Percentiles rank a stretch among this genome's conserved stretches.
Evolutionary conservation across 35 echinoderm and acorn worm genomes (phyloP).

Genomic region (Ophiothrix spiculata): DNA sequence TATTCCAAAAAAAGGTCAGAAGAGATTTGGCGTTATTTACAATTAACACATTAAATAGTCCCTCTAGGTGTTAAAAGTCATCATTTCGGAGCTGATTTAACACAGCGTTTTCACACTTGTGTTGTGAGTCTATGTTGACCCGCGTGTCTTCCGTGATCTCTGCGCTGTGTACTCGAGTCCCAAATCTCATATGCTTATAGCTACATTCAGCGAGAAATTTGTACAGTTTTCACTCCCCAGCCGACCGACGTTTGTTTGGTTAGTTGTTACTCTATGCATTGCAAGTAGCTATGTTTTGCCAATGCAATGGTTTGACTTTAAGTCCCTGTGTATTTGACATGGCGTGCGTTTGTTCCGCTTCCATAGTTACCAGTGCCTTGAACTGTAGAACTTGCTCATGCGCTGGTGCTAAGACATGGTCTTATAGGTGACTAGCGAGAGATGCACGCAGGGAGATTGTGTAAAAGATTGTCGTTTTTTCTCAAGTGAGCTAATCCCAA

Average conservation of each 20-base stretch:
- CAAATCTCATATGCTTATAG: background rate
- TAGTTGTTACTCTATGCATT: background rate
- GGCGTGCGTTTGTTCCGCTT: background rate
- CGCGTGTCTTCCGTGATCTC: background rate
- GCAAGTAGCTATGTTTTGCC: background rate
- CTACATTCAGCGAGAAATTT: slow-evolving; percentile 5
- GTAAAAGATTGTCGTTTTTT: too few species aligned
- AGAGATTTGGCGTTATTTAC: slow-evolving; percentile 7
- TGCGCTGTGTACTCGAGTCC: background rate
- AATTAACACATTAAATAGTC: background rate
- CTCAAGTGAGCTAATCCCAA: too few species aligned
- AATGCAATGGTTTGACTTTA: background rate
- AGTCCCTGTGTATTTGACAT: background rate
- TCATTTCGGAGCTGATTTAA: background rate
- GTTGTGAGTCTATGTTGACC: background rate
- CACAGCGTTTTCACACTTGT: background rate
- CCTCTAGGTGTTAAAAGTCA: background rate
- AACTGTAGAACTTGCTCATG: too few species aligned
- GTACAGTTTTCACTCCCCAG: background rate
- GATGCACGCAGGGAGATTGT: too few species aligned
- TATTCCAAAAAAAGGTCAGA: background rate
- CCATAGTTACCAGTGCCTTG: background rate
- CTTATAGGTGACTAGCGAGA: too few species aligned
- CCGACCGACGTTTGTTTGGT: background rate
- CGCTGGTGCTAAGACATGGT: too few species aligned